Evolutionary conservation across 2,797 vertebrate genomes (phyloP), one percentile per base, ranked within the genome.

Genomic region (Monodelphis domestica): DNA sequence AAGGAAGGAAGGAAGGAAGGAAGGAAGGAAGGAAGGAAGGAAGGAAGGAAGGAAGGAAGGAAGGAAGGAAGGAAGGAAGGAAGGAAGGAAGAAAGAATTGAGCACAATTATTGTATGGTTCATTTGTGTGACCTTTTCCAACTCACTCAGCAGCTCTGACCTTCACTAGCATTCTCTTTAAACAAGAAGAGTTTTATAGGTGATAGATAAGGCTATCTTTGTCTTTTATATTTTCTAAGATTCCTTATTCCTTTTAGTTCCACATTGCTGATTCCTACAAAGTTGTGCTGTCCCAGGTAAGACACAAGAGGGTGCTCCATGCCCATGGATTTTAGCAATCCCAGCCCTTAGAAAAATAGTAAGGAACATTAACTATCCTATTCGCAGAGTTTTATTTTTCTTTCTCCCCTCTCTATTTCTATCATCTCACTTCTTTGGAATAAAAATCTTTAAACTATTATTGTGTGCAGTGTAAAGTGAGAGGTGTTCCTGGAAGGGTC

Each of bases 271-370:
- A 7, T 26, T 87, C 38, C 91, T 55, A 21, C 53, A 55, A 1
- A 0, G 21, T 93, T 90, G 96, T 52, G 15, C 1, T 90, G 45
- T 17, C 84, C 12, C 15, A 0, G 0, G 0, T 0, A 0, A 0
- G 11, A 24, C 98, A 29, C 98, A 90, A 97, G 98, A 91, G 98
- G 98, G 98, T 93, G 96, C 97, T 56, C 95, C 56, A 15, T 53
- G 38, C 93, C 53, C 95, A 57, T 63, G 38, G 53, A 92, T 94
- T 70, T 70, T 26, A 53, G 51, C 38, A 94, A 51, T 51, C n/a
- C 26, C 5, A 17, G 38, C 0, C 24, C 52, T 24, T n/a, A 11
- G 4, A 38, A 10, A 88, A 92, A 2, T 54, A 4, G 11, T 70
- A 38, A 30, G 1, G 0, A 2, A 53, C 28, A 29, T 54, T 90